Base-by-base conservation (phyloP, 2,113 vertebrate species). In the Microtus montanus region DNA sequence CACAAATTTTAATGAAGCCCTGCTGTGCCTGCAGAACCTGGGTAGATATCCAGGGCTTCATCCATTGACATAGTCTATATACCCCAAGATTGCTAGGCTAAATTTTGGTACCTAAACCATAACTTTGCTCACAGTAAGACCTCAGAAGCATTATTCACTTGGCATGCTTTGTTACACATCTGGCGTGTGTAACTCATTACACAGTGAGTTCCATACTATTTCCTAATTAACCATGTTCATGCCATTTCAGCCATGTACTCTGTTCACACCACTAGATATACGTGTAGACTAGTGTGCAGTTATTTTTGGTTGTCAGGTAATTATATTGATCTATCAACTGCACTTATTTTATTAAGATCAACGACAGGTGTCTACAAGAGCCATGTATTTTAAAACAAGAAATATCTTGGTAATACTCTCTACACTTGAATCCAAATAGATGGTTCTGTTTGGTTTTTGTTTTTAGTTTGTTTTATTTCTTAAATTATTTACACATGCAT, bases 31-130 rank as follows among this genome's bases (percentile, higher is more conserved):
- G 19, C 3, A 38, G 71, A 68, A 1, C 12, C 13, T 54, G 64
- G 30, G 24, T 4, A 30, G n/a, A 30, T 1, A 3, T 41, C 35
- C 7, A 35, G 4, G 7, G 5, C n/a, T 75, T 22, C 14, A 47
- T 3, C 74, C 24, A 11, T 63, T 80, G 49, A 35, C n/a, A 6
- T 30, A 6, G 2, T 63, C 35, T 9, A 0, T 17, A 0, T 22
- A 28, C 26, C 14, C 24, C 12, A 28, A 54, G 24, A 22, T 3
- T 12, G 0, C 28, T 66, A 14, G 17, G 28, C 44, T 44, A 5
- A 52, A 24, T 61, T 28, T 17, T 70, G 6, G 1, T 2, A 5
- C 17, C 30, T 24, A 4, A 38, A 33, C 70, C 30, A 14, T 0
- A 78, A 47, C 92, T 83, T 52, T 66, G n/a, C 63, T 77, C 63